Conservation (phyloP, 2,888 invertebrate genomes). For the Tachina grossa region DNA sequence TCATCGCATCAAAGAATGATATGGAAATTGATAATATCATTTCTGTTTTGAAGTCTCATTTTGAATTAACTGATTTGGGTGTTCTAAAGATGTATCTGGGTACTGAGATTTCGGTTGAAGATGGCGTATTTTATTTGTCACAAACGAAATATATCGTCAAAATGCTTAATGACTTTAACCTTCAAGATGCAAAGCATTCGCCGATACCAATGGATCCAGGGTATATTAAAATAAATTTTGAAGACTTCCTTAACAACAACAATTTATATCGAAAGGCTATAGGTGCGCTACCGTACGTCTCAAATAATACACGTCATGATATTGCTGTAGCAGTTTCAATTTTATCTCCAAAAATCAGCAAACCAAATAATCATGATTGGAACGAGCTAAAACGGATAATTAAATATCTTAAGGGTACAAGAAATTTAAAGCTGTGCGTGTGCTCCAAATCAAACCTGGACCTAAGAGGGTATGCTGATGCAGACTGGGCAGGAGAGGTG, state of each 20-base stretch:
- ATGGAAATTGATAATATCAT: constrained; percentile 18
- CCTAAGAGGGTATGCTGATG: too few relatives aligned
- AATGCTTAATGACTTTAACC: constrained; percentile 29
- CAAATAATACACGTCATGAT: background rate
- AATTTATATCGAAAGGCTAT: background rate
- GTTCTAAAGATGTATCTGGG: constrained; percentile 51
- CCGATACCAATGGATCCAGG: constrained; percentile 52
- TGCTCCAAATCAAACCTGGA: too few relatives aligned
- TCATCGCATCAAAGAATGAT: constrained; percentile 9
- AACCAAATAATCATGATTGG: background rate
- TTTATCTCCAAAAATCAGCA: background rate
- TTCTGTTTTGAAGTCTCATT: too few relatives aligned
- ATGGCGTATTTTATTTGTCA: constrained; percentile 32
- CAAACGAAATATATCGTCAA: constrained; percentile 44
- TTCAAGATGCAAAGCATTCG: constrained; percentile 47
- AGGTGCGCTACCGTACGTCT: background rate
- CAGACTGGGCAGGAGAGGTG: too few relatives aligned
- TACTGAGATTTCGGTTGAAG: constrained; percentile 18
- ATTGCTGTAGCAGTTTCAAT: constrained; percentile 1
- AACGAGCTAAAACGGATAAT: background rate
- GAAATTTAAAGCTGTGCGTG: too few relatives aligned
- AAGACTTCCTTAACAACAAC: constrained; percentile 17
- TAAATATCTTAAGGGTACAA: background rate
- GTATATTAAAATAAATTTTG: constrained; percentile 26
- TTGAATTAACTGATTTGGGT: constrained; percentile 37